Conservation (phyloP, 2,113 vertebrate genomes). For the Mobula hypostoma region DNA sequence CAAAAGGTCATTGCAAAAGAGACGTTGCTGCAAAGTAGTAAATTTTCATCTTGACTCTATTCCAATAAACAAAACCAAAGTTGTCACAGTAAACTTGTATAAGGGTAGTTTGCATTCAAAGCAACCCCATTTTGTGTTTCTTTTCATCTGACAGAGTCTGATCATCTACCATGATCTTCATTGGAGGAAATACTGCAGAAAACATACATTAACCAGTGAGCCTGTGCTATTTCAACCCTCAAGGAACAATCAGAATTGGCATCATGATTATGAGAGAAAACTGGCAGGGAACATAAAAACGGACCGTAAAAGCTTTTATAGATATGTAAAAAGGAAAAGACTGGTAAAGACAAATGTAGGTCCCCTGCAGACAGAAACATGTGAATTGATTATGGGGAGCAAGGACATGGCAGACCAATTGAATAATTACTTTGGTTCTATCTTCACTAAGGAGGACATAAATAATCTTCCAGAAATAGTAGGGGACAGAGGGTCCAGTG, state of each 20-base stretch:
- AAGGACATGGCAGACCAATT: no score
- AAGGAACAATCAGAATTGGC: not conserved
- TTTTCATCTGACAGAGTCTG: not conserved
- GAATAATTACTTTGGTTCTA: no score
- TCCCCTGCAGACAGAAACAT: no score
- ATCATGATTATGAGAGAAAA: no score
- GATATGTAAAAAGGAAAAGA: no score
- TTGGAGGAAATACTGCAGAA: not conserved
- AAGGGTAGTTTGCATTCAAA: not conserved
- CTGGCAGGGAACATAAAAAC: no score
- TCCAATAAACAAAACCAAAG: constrained; percentile 25
- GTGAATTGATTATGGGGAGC: no score
- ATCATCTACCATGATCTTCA: not conserved
- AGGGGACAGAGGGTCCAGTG: no score
- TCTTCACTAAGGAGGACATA: no score
- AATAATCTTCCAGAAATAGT: no score
- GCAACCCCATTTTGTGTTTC: not conserved
- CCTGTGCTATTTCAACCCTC: not conserved
- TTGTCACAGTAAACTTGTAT: not conserved
- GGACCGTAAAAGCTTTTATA: no score
- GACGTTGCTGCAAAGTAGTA: not conserved
- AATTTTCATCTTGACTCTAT: constrained; percentile 4
- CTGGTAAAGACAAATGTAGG: no score
- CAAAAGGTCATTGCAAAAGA: constrained; percentile 25
- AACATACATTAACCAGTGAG: not conserved